A percentile compares a stretch with the other conserved stretches of the same genome.
Conservation (phyloP, 2,113 vertebrate genomes). For the Pseudorhombus dupliciocellatus region DNA sequence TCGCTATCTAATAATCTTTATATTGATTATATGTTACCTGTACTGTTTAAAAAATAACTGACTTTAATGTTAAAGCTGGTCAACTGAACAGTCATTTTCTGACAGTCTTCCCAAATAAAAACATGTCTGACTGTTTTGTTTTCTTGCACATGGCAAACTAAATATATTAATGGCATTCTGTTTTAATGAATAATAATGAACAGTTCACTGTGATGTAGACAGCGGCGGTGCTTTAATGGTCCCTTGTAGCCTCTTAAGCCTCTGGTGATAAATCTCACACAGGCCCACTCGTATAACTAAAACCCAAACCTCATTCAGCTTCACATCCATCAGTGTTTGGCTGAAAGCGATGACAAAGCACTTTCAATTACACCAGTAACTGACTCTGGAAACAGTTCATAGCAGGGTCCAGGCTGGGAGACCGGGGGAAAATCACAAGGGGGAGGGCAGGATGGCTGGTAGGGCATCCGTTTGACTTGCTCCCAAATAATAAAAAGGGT, state of each 20-base stretch:
- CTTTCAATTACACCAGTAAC: slow-evolving; percentile 87
- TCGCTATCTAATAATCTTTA: background rate
- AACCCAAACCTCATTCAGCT: slow-evolving; percentile 92
- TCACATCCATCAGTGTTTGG: slow-evolving; percentile 90
- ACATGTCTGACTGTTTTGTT: slow-evolving; percentile 10
- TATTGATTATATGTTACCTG: background rate
- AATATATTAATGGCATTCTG: slow-evolving; percentile 71
- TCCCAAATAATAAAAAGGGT: slow-evolving; percentile 81
- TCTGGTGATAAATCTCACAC: slow-evolving; percentile 88
- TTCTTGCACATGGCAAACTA: slow-evolving; percentile 56
- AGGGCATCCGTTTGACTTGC: slow-evolving; percentile 78
- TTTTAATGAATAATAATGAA: slow-evolving; percentile 85
- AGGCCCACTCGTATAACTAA: slow-evolving; percentile 87
- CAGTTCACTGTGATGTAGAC: slow-evolving; percentile 74
- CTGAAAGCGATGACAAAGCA: slow-evolving; percentile 90
- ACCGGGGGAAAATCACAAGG: slow-evolving; percentile 67
- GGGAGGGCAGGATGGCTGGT: slow-evolving; percentile 68
- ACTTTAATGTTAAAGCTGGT: slow-evolving; percentile 29
- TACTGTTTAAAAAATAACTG: background rate
- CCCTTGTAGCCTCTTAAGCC: slow-evolving; percentile 84
- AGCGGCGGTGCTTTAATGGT: slow-evolving; percentile 83
- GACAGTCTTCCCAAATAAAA: slow-evolving; percentile 31
- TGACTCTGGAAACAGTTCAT: slow-evolving; percentile 87
- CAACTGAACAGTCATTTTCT: slow-evolving; percentile 22
- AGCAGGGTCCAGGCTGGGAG: slow-evolving; percentile 74